Evolutionary conservation across 2,797 vertebrate species (phyloP).

Genomic region (Cichlasoma orientale): DNA sequence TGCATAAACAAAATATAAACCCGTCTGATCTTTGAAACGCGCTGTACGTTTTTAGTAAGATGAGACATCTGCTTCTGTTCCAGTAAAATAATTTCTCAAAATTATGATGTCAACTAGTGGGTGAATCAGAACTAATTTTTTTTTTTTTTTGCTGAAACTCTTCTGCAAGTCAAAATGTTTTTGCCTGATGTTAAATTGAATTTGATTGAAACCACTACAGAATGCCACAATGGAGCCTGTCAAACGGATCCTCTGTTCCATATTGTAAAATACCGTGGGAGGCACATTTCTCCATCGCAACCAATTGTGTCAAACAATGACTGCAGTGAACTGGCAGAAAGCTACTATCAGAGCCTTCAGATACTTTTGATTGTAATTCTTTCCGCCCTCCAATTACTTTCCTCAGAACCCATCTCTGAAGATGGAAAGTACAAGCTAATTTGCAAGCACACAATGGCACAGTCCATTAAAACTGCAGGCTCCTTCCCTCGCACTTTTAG

Average conservation of each 20-base stretch:
- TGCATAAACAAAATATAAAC: not conserved
- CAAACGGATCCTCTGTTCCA: constrained; percentile 33
- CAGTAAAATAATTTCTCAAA: constrained; percentile 1
- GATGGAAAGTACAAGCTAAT: constrained; percentile 53
- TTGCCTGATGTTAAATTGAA: constrained; percentile 18
- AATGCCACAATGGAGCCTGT: constrained; percentile 45
- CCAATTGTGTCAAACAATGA: constrained; percentile 62
- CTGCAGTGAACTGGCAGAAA: constrained; percentile 53
- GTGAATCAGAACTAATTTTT: not conserved
- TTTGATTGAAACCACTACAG: constrained; percentile 35
- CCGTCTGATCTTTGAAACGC: not conserved
- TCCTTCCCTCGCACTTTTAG: constrained; percentile 27
- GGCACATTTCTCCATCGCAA: constrained; percentile 41
- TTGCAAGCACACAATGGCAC: constrained; percentile 54
- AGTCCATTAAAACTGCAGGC: constrained; percentile 51
- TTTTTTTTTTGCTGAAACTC: not conserved
- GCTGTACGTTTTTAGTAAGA: not conserved
- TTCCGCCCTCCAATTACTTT: constrained; percentile 45
- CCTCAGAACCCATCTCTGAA: constrained; percentile 39
- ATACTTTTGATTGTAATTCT: constrained; percentile 48
- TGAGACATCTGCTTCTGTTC: not conserved
- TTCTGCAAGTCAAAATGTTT: constrained; percentile 24
- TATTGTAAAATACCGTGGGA: constrained; percentile 41
- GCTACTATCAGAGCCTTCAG: constrained; percentile 37
- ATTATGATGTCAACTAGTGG: not conserved